A percentile compares a stretch with the other conserved stretches of the same genome.
phyloP scores from a whole-genome alignment of 2,797 vertebrate genomes.

The Dallia pectoralis region DNA sequence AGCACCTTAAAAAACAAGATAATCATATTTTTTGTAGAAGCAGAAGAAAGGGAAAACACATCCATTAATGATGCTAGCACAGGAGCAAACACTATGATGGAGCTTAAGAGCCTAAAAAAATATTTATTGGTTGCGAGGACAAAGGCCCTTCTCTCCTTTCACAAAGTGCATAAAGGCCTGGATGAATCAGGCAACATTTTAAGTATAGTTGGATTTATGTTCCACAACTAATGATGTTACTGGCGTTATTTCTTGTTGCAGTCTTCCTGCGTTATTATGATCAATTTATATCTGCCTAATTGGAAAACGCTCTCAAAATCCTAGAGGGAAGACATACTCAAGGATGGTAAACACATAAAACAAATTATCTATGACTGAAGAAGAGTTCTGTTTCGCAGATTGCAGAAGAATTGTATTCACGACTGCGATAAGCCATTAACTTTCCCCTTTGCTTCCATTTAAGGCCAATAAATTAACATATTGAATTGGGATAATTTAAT shows the following conservation, averaged over 20 bases:
- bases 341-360: not conserved
- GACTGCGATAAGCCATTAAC: constrained; percentile 4
- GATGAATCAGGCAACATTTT: constrained; percentile 36
- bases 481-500: not conserved
- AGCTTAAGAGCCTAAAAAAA: constrained; percentile 35
- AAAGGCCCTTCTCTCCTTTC: constrained; percentile 36
- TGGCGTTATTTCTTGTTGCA: constrained; percentile 27
- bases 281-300: constrained; percentile 32
- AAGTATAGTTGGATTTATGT: constrained; percentile 37
- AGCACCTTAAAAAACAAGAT: not conserved
- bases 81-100: constrained; percentile 36
- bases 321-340: constrained; percentile 2
- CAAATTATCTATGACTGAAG: constrained; percentile 3
- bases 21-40: not conserved
- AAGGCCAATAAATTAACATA: not conserved
- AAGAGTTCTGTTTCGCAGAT: not conserved
- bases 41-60: not conserved
- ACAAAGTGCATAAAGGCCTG: constrained; percentile 26
- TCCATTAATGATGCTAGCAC: constrained; percentile 1
- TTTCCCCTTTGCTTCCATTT: constrained; percentile 8
- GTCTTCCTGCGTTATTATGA: constrained; percentile 31
- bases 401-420: constrained; percentile 2
- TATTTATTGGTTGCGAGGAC: constrained; percentile 35
- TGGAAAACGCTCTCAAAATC: constrained; percentile 26
- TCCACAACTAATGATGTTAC: constrained; percentile 31